phyloP scores from a whole-genome alignment of 2,888 invertebrate species.

The Pyralis farinalis region DNA sequence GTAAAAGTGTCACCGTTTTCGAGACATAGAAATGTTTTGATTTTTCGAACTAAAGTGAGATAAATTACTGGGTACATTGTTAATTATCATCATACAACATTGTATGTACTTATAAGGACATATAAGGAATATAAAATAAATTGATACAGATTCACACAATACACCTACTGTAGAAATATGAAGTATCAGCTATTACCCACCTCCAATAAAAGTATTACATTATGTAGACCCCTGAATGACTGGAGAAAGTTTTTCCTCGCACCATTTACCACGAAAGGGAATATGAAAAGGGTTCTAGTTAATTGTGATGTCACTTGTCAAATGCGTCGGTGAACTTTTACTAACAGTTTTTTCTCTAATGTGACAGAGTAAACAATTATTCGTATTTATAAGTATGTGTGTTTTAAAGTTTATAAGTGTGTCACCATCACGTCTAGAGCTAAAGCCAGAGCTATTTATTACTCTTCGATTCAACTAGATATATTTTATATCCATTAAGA shows the following conservation, averaged over 20 bases:
- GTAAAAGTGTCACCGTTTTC: no score
- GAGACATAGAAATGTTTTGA: no score
- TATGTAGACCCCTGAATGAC: slow-evolving; percentile 13
- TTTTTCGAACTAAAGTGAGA: no score
- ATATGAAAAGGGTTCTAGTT: slow-evolving; percentile 56
- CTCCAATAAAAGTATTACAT: background rate
- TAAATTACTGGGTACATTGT: no score
- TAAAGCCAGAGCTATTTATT: no score
- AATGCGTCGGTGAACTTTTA: background rate
- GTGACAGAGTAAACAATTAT: background rate
- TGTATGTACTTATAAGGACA: no score
- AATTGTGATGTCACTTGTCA: slow-evolving; percentile 59
- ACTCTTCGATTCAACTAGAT: no score
- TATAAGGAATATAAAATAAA: background rate
- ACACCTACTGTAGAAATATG: background rate
- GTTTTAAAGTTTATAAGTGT: no score
- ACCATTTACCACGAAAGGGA: slow-evolving; percentile 49
- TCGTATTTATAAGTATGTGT: no score
- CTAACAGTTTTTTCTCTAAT: slow-evolving; percentile 3
- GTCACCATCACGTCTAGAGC: no score
- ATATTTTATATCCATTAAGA: no score
- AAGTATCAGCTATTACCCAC: slow-evolving; percentile 6
- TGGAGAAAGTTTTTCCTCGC: slow-evolving; percentile 47
- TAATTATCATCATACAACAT: no score
- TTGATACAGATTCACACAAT: background rate